Evolutionary conservation across 1,140 invertebrate species (phyloP).

Genomic region (Macrosteles quadrilineatus): DNA sequence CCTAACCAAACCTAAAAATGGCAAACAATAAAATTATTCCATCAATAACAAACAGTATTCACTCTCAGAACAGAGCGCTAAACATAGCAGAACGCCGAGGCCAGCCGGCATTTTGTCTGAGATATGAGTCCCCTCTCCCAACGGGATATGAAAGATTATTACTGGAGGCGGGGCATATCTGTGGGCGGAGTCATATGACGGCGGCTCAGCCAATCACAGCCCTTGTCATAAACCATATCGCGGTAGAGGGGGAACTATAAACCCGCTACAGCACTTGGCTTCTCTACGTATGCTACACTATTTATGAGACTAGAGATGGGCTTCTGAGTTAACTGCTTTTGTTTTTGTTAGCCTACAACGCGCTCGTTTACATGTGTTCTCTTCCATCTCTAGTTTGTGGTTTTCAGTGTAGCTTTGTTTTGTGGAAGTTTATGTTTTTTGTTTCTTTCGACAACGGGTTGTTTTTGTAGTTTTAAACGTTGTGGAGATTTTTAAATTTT

Average conservation of each 20-base stretch:
- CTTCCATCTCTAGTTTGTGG: too few relatives aligned
- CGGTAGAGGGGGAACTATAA: conserved; percentile 20
- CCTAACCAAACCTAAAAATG: too few relatives aligned
- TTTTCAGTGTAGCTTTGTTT: background rate
- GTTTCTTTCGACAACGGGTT: too few relatives aligned
- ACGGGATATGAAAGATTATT: conserved; percentile 35
- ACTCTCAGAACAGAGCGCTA: too few relatives aligned
- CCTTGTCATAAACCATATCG: conserved; percentile 34
- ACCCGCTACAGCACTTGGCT: conserved; percentile 13
- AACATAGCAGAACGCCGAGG: background rate
- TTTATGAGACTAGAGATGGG: too few relatives aligned
- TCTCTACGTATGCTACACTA: too few relatives aligned
- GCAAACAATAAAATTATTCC: too few relatives aligned
- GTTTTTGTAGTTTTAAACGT: too few relatives aligned
- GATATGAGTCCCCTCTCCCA: conserved; percentile 15
- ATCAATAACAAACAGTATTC: too few relatives aligned
- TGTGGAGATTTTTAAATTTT: too few relatives aligned
- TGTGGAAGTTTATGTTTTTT: background rate
- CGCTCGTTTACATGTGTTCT: too few relatives aligned
- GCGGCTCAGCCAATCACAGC: conserved; percentile 16
- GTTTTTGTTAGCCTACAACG: background rate
- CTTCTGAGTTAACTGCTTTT: background rate
- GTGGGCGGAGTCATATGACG: conserved; percentile 27
- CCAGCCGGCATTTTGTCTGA: conserved; percentile 19
- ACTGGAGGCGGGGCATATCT: conserved; percentile 33